phyloP scores from a whole-genome alignment of 1,140 invertebrate genomes.

The Streblospio benedicti region DNA sequence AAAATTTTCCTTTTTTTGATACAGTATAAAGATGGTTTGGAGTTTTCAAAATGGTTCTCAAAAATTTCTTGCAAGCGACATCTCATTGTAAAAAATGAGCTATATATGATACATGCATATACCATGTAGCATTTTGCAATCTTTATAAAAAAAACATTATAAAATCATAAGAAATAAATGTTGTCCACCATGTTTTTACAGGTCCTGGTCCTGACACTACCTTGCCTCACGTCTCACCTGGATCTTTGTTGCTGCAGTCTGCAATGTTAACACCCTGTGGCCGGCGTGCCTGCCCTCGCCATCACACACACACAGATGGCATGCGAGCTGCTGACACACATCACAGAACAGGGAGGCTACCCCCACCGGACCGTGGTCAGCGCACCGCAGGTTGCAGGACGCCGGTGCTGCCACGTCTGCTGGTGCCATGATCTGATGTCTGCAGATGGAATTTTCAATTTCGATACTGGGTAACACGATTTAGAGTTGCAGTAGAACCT shows the following conservation, averaged over 20 bases:
- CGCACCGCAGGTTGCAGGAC: slow-evolving; percentile 52
- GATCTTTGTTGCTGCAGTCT: slow-evolving; percentile 29
- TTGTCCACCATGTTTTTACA: too few relatives aligned
- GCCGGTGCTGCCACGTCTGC: too few relatives aligned
- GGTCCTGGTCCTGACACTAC: background rate
- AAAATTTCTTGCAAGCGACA: background rate
- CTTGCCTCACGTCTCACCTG: slow-evolving; percentile 22
- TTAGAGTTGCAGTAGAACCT: too few relatives aligned
- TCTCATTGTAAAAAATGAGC: background rate
- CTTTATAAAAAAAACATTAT: background rate
- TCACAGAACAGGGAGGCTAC: slow-evolving; percentile 76
- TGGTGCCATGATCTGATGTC: background rate
- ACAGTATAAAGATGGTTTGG: background rate
- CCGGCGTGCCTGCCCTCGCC: slow-evolving; percentile 35
- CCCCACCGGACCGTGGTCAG: slow-evolving; percentile 70
- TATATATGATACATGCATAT: background rate
- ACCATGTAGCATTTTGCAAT: background rate
- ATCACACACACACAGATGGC: slow-evolving; percentile 60
- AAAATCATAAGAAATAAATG: background rate
- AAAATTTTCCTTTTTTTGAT: too few relatives aligned
- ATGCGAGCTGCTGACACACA: slow-evolving; percentile 76
- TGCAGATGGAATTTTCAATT: background rate
- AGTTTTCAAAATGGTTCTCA: background rate
- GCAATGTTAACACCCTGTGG: slow-evolving; percentile 33
- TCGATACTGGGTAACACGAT: background rate